phyloP scores from a whole-genome alignment of 2,113 vertebrate genomes.

The Poecilia latipinna region DNA sequence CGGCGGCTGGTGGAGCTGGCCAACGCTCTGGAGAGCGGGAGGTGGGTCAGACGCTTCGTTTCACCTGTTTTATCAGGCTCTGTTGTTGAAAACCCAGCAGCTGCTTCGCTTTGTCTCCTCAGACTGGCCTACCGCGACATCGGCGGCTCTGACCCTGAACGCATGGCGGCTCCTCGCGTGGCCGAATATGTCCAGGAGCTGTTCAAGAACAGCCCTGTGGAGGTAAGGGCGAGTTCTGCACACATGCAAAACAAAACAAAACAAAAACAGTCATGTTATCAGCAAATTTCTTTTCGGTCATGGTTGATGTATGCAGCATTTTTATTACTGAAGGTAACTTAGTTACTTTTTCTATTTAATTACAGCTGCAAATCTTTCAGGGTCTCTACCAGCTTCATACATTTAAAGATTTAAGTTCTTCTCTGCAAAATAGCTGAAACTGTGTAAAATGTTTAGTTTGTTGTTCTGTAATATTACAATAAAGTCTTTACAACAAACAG shows the following conservation, averaged over 20 bases:
- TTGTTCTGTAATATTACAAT: no score
- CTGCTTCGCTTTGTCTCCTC: not conserved
- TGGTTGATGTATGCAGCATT: no score
- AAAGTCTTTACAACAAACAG: no score
- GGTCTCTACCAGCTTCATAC: no score
- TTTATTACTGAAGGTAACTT: no score
- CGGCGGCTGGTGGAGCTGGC: conserved; percentile 63
- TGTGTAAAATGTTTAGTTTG: no score
- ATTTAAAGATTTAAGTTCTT: no score
- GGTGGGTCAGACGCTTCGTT: conserved; percentile 54
- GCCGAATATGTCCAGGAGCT: conserved; percentile 76
- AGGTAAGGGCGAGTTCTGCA: conserved; percentile 45
- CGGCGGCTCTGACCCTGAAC: conserved; percentile 84
- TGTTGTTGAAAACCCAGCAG: not conserved
- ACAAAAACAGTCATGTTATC: no score
- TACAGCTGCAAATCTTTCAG: no score
- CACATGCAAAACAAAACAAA: not conserved
- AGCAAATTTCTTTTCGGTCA: no score
- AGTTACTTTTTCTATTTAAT: no score
- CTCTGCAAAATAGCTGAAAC: no score
- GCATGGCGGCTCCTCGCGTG: conserved; percentile 82
- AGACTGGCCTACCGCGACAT: conserved; percentile 83
- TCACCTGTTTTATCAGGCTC: not conserved
- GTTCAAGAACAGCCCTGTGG: conserved; percentile 77
- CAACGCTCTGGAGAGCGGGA: conserved; percentile 79